Base-by-base conservation (phyloP, 1,140 invertebrate genomes). In the Drosophila bifasciata region DNA sequence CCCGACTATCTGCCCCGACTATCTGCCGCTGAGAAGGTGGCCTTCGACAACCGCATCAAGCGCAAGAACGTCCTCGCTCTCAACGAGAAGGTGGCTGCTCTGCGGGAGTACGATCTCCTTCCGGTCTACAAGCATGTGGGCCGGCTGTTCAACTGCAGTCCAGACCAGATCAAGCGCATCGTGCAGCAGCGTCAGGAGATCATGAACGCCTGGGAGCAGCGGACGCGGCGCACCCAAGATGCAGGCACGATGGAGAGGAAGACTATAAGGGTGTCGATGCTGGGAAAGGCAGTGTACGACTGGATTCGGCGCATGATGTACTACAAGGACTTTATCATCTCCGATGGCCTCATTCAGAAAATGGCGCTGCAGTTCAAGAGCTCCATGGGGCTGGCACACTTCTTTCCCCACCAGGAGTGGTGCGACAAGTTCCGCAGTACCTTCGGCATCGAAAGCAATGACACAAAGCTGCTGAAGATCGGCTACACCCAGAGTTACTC, bases 271-370 rank as follows among this genome's bases (percentile, higher is more conserved):
- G 83, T 90, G 0, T 91, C 90, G 3, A 90, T 91, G 89, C 40
- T 91, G 59, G 89, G 90, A 2, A 85, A 78, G 8, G 89, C 90
- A 0, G 90, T 91, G 0, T 91, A 85, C 50, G 90, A 91, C 16
- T 91, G 90, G 90, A 83, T 91, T n/a, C 64, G 89, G 0, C 89
- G 90, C 50, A 91, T 91, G 86, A 91, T 91, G 79, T 91, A 91
- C 74, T 91, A 91, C 52, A 91, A 85, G 68, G 90, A 91, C 32
- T 89, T 91, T 8, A 71, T 59, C 25, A 91, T 91, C 40, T 79
- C 89, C 17, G 90, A 91, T 28, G 89, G 86, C 0, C 66, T 91
- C 0, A 91, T 91, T 21, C 90, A 91, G 57, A 91, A 91, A 55
- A 91, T 91, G 83, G 89, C 90, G 0, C 48, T 91, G 52, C 89